These are phyloP conservation scores for Hypocryptadius cinnamomeus DNA, from an alignment of 2,113 vertebrate species.

Conservation along the genomic window DNA sequence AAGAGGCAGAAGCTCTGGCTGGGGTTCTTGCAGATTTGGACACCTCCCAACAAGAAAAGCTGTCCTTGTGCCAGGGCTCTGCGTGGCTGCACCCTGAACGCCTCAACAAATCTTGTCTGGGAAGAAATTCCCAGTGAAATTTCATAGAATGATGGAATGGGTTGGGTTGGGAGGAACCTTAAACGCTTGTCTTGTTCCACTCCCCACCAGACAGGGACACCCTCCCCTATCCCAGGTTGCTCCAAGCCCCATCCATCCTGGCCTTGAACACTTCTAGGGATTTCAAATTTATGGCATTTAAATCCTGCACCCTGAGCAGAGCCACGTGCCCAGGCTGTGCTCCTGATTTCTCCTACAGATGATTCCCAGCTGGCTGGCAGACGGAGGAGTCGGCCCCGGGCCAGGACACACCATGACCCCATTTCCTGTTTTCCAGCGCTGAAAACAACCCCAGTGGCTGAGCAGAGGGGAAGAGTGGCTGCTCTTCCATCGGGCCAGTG, in stretches of 20 bases:
- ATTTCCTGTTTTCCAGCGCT: neutral
- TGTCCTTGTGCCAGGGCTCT: neutral
- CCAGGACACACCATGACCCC: neutral
- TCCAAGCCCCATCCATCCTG: neutral
- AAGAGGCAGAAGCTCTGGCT: neutral
- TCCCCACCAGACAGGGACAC: neutral
- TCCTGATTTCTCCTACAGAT: fast-evolving
- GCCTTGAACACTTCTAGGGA: neutral
- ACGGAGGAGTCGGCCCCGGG: fast-evolving
- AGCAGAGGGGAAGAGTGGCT: neutral
- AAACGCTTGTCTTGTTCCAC: neutral
- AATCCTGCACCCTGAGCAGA: neutral
- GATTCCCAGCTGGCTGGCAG: neutral
- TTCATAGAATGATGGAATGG: too few species aligned
- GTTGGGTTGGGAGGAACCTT: neutral
- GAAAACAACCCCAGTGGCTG: neutral
- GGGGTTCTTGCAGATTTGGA: neutral
- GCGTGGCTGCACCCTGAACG: neutral
- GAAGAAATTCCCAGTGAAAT: neutral
- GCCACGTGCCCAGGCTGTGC: neutral
- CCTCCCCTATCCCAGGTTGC: neutral
- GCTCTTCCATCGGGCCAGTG: fast-evolving
- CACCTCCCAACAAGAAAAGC: neutral
- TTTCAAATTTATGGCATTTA: neutral
- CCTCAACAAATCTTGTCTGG: fast-evolving